A percentile compares a stretch with the other conserved stretches of the same genome.
Evolutionary conservation across 2,797 vertebrate genomes (phyloP).

Genomic region (Falco novaeseelandiae): DNA sequence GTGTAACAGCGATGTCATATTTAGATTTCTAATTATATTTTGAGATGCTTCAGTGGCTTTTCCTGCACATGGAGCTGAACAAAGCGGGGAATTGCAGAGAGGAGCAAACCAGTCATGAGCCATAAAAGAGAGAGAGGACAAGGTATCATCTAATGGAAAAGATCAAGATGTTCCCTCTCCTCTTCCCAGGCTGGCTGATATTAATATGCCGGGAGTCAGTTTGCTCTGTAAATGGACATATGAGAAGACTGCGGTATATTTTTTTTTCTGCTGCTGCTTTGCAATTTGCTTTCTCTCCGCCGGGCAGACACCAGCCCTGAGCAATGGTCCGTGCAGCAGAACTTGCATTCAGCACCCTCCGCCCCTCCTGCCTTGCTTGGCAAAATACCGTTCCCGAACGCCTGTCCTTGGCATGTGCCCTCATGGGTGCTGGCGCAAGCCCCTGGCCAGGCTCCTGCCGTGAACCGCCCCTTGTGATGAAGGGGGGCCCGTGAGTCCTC

Average conservation of each 20-base stretch:
- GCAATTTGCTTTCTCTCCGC: background rate
- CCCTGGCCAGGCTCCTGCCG: background rate
- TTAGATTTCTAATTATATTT: constrained; percentile 50
- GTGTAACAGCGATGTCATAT: background rate
- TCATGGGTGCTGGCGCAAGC: background rate
- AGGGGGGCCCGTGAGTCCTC: background rate
- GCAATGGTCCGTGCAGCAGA: background rate
- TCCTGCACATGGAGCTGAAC: background rate
- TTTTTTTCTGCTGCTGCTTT: background rate
- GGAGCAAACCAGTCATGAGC: background rate
- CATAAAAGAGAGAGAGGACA: constrained; percentile 14
- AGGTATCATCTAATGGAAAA: background rate
- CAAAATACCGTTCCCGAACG: accelerated
- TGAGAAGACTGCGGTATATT: background rate
- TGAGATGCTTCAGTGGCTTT: constrained; percentile 2
- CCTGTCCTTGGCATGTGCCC: background rate
- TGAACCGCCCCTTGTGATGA: background rate
- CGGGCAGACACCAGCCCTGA: background rate
- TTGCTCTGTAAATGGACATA: background rate
- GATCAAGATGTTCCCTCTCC: background rate
- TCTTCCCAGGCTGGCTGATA: background rate
- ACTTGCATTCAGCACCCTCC: accelerated
- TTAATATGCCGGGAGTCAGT: background rate
- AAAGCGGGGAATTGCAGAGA: background rate
- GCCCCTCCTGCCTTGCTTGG: background rate